phyloP scores from a whole-genome alignment of 2,888 invertebrate species.

The Sinhomidia bicolor region DNA sequence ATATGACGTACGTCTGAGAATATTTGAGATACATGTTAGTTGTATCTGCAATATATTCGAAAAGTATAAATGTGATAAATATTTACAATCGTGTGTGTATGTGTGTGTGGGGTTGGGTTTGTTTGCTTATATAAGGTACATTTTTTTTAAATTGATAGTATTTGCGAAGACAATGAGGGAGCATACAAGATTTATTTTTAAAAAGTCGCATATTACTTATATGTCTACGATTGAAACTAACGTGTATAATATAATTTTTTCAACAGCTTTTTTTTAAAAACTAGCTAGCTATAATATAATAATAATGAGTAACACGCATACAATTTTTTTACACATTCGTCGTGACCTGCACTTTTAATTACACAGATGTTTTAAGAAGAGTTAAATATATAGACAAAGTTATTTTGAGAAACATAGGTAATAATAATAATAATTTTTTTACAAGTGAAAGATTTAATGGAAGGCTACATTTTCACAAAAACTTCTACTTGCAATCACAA shows the following conservation, averaged over 20 bases:
- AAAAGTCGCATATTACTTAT: no score
- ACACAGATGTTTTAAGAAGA: neutral
- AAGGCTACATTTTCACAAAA: constrained; percentile 72
- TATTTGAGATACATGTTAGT: constrained; percentile 12
- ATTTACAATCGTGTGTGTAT: neutral
- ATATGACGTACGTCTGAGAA: constrained; percentile 32
- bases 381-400: neutral
- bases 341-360: constrained; percentile 44
- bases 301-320: neutral
- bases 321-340: neutral
- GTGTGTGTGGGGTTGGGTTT: no score
- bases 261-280: neutral
- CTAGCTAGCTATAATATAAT: neutral
- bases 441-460: constrained; percentile 64
- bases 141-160: constrained; percentile 8
- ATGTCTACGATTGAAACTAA: no score
- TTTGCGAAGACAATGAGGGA: no score
- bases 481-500: constrained; percentile 55
- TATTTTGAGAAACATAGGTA: neutral
- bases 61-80: constrained; percentile 45
- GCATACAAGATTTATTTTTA: no score
- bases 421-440: constrained; percentile 5
- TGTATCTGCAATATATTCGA: constrained; percentile 15
- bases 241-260: neutral
- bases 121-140: constrained; percentile 25